These are phyloP conservation scores for Cacatua alba DNA, from an alignment of 2,113 vertebrate genomes.

Conservation along the genomic window DNA sequence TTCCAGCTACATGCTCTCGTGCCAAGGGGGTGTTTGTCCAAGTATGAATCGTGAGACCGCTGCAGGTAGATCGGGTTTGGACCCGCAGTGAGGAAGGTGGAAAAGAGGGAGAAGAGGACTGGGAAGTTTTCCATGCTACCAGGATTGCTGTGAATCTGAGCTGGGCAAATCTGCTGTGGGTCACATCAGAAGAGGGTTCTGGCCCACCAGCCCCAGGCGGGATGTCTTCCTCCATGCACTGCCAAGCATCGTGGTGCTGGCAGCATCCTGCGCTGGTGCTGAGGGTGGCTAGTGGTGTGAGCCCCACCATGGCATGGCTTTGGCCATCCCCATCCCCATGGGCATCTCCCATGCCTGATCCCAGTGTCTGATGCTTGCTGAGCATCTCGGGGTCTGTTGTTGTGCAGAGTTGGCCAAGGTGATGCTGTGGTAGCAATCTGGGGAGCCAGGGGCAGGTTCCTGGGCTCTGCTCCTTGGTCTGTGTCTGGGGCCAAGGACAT, in stretches of 20 bases:
- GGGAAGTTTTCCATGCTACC: background rate
- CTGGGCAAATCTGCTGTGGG: too few species aligned
- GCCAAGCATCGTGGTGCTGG: background rate
- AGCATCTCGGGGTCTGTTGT: background rate
- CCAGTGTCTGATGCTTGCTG: background rate
- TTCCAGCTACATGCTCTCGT: background rate
- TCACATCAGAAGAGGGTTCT: too few species aligned
- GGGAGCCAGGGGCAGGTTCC: background rate
- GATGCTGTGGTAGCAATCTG: background rate
- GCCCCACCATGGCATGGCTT: fast-evolving
- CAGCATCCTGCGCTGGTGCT: background rate
- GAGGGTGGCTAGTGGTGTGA: background rate
- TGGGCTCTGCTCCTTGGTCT: background rate
- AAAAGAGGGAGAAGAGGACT: background rate
- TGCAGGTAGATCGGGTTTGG: background rate
- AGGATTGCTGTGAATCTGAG: too few species aligned
- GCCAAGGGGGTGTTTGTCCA: background rate
- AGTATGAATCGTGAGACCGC: background rate
- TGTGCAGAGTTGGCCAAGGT: background rate
- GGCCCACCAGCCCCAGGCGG: too few species aligned
- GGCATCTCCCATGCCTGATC: background rate
- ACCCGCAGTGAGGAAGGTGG: background rate
- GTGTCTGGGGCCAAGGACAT: background rate
- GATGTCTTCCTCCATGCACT: background rate
- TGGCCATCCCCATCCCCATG: fast-evolving